Conservation (phyloP, 2,797 vertebrate genomes). For the Hippopotamyrus pictus region DNA sequence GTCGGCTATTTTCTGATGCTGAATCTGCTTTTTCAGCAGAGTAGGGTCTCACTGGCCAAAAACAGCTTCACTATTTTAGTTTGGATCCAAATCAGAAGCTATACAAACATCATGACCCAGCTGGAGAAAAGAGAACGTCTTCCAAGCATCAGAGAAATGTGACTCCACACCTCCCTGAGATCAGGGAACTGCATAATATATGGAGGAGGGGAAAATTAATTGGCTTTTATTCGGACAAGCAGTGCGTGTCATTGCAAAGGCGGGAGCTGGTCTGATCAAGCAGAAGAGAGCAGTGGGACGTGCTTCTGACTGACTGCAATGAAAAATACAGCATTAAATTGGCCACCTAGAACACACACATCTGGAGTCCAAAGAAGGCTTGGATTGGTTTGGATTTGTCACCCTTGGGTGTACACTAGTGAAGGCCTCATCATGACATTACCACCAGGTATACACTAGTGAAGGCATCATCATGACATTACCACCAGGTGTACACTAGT, state of each 20-base stretch:
- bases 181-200: conserved; percentile 35
- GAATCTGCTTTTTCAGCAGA: background rate
- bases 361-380: background rate
- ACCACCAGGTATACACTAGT: too few relatives aligned
- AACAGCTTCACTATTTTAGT: conserved; percentile 9
- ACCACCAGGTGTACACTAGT: background rate
- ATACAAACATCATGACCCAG: conserved; percentile 21
- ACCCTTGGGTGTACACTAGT: too few relatives aligned
- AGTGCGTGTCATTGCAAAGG: conserved; percentile 39
- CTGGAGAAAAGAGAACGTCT: conserved; percentile 52
- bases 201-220: conserved; percentile 42
- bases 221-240: conserved; percentile 31
- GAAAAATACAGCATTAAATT: background rate
- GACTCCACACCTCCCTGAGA: conserved; percentile 32
- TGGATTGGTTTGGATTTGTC: background rate
- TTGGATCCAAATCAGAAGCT: background rate
- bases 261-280: conserved; percentile 43
- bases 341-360: background rate
- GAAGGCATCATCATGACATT: background rate
- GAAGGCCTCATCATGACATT: background rate
- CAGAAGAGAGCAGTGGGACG: conserved; percentile 13
- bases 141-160: conserved; percentile 43
- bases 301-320: conserved; percentile 13
- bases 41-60: background rate
- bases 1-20: background rate